These are phyloP conservation scores for Microcebus jonahi DNA, from an alignment of 2,113 vertebrate genomes.

Conservation along the genomic window DNA sequence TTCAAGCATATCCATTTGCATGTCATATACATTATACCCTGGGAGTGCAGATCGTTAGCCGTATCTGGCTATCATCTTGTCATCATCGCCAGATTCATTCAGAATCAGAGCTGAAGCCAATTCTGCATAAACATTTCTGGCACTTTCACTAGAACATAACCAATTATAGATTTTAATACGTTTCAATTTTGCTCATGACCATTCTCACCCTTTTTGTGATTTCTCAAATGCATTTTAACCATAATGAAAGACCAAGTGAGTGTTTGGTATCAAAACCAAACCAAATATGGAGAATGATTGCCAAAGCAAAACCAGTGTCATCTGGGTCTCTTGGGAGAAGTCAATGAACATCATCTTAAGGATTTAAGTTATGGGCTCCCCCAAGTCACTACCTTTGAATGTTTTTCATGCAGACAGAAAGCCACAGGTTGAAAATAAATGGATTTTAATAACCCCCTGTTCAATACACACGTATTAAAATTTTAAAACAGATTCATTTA, in stretches of 20 bases:
- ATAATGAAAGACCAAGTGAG: background rate
- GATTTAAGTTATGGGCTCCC: background rate
- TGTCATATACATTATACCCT: background rate
- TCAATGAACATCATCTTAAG: background rate
- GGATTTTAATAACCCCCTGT: background rate
- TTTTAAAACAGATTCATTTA: constrained; percentile 57
- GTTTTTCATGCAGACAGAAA: constrained; percentile 35
- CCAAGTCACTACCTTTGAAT: constrained; percentile 6
- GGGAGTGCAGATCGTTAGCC: background rate
- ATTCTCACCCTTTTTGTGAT: background rate
- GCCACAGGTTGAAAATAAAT: constrained; percentile 52
- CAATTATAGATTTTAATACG: background rate
- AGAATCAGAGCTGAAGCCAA: constrained; percentile 30
- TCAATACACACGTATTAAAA: background rate
- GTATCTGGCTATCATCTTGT: background rate
- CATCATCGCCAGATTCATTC: background rate
- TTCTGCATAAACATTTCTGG: background rate
- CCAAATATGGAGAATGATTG: background rate
- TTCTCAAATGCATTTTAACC: background rate
- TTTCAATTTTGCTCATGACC: background rate
- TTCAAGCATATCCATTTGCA: background rate
- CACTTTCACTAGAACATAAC: background rate
- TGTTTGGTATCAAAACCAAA: background rate
- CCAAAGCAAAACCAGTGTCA: background rate
- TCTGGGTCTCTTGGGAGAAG: background rate